Base-by-base conservation (phyloP, 2,113 vertebrate genomes). In the Catharus bicknelli region DNA sequence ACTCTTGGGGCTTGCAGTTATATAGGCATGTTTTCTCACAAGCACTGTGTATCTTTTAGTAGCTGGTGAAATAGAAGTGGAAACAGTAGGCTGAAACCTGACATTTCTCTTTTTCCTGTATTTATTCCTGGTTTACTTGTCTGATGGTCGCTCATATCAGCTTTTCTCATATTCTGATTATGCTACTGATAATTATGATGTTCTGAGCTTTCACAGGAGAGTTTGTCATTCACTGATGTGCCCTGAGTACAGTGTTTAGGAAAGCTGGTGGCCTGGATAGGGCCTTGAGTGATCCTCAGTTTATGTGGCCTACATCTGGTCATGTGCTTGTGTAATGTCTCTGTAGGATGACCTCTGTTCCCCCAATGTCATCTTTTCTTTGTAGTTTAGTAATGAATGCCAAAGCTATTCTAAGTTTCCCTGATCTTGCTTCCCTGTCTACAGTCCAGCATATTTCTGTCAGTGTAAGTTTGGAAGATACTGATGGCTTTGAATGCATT, bases 401-500 rank as follows among this genome's bases (percentile, higher is more conserved):
- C 9, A 6, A 81, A 93, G 51, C 48, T 92, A 30, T 90, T 95
- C 66, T 73, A 53, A 29, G 36, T 88, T 85, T 63, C 51, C 43
- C 58, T 87, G 42, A 42, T 89, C 59, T 95, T 72, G 53, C 47
- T 92, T 11, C 55, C 50, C 43, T 82, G 66, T 68, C 63, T 80
- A 51, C 74, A 94, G 73, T 87, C 84, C 68, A 83, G 36, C 74
- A 59, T 96, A 69, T 94, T 96, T 96, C 82, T 32, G 7, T 96
- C 96, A 76, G 40, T 67, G 57, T 83, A 86, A 43, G 84, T 94
- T 90, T 94, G 51, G 73, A 96, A 92, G 68, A 64, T 84, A 58
- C 68, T 94, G 86, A 82, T 94, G 75, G 62, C 83, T 96, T 94
- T 94, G 70, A 96, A 87, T 47, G 66, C 30, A 50, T 94, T 85